phyloP scores from a whole-genome alignment of 2,113 vertebrate genomes.

The Misgurnus anguillicaudatus region DNA sequence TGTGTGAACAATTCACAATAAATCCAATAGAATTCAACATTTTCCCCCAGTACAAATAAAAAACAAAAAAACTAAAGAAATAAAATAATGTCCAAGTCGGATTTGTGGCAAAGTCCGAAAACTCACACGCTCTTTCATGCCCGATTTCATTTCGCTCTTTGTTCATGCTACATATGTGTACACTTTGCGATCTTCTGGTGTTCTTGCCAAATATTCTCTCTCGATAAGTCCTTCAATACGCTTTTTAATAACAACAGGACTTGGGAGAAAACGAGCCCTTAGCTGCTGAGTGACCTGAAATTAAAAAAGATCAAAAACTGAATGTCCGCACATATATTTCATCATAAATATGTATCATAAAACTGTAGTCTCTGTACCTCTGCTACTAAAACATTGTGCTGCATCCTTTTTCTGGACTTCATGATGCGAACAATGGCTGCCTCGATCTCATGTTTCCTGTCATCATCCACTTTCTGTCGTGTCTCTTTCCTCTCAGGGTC shows the following conservation, averaged over 20 bases:
- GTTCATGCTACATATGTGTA: conserved; percentile 99
- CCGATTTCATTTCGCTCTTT: conserved; percentile 56
- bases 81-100: conserved; percentile 64
- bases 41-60: conserved; percentile 71
- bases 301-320: conserved; percentile 1
- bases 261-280: conserved; percentile 96
- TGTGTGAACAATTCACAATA: conserved; percentile 55
- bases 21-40: conserved; percentile 76
- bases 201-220: conserved; percentile 99
- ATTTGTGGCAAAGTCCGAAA: conserved; percentile 64
- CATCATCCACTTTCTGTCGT: conserved; percentile 97
- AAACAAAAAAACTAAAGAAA: conserved; percentile 52
- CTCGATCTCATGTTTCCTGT: conserved; percentile 99
- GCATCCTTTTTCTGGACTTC: conserved; percentile 99
- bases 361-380: conserved; percentile 77
- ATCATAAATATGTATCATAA: no score
- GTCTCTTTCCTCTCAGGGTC: conserved; percentile 99
- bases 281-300: conserved; percentile 96
- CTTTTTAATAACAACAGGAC: conserved; percentile 99
- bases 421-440: conserved; percentile 99
- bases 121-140: conserved; percentile 60
- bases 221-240: conserved; percentile 99
- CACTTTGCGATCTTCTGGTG: conserved; percentile 99
- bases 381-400: conserved; percentile 98
- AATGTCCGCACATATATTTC: background rate